A percentile compares a stretch with the other conserved stretches of the same genome.
phyloP scores from a whole-genome alignment of 53 echinoderm and acorn worm genomes.

The Holothuria leucospilota region DNA sequence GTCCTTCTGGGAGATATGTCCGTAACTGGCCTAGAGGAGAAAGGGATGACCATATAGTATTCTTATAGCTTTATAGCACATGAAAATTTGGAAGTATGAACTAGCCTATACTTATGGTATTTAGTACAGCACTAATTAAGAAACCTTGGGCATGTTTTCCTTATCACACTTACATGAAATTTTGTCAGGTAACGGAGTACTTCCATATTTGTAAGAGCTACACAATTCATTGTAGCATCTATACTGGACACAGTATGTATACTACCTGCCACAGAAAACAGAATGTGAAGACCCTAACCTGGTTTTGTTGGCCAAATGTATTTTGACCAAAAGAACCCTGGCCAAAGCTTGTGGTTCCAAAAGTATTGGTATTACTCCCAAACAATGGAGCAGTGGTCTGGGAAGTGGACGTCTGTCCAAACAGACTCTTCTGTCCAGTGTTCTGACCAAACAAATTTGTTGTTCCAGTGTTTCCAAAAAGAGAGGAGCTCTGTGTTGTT shows the following conservation, averaged over 20 bases:
- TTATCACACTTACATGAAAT: too few relatives aligned
- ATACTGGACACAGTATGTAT: background rate
- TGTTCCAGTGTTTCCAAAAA: constrained; percentile 71
- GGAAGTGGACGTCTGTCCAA: constrained; percentile 79
- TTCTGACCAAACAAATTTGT: constrained; percentile 63
- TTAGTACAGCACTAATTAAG: too few relatives aligned
- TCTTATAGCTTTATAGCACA: too few relatives aligned
- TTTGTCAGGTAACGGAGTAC: too few relatives aligned
- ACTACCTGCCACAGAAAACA: background rate
- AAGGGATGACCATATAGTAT: too few relatives aligned
- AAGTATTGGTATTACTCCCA: constrained; percentile 62
- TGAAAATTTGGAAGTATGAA: too few relatives aligned
- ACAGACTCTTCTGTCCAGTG: constrained; percentile 65
- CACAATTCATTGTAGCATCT: too few relatives aligned
- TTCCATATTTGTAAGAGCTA: too few relatives aligned
- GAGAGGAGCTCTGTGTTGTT: constrained; percentile 58
- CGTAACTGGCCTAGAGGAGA: too few relatives aligned
- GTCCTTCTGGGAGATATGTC: too few relatives aligned
- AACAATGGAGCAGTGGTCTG: constrained; percentile 70
- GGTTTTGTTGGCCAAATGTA: constrained; percentile 76
- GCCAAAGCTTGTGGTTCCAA: constrained; percentile 79
- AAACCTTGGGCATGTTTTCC: too few relatives aligned
- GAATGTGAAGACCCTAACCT: constrained; percentile 49
- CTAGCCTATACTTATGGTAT: too few relatives aligned
- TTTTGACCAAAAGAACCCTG: constrained; percentile 56